Conservation (phyloP, 2,888 invertebrate genomes). For the Mamestra brassicae region DNA sequence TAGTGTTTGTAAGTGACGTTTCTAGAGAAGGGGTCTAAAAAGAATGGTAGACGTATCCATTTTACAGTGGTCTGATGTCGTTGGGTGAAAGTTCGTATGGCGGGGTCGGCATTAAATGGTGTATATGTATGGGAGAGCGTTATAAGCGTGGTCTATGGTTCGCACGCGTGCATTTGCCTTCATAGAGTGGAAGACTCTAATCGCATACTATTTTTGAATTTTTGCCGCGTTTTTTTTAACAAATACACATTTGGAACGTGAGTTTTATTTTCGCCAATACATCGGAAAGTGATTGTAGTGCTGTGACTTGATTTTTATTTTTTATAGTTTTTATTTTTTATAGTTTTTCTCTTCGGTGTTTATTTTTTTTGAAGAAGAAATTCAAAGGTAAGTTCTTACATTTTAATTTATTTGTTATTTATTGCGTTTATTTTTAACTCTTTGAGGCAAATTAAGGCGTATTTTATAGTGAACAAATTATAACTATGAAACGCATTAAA, state of each 20-base stretch:
- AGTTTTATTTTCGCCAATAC: constrained; percentile 63
- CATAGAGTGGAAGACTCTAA: constrained; percentile 68
- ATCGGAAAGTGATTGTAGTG: constrained; percentile 66
- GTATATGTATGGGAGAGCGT: constrained; percentile 67
- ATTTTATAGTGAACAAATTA: too few species aligned
- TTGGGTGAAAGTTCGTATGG: constrained; percentile 54
- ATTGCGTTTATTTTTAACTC: background rate
- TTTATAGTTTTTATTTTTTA: constrained; percentile 60
- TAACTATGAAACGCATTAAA: too few species aligned
- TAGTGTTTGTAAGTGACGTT: constrained; percentile 6
- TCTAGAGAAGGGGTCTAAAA: constrained; percentile 40
- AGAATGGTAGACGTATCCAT: constrained; percentile 41
- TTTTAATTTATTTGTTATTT: background rate
- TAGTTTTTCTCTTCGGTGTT: constrained; percentile 62
- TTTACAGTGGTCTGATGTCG: constrained; percentile 33
- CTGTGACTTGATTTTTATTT: constrained; percentile 59
- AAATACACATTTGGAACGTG: constrained; percentile 66
- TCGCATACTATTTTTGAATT: constrained; percentile 67
- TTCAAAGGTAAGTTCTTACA: constrained; percentile 67
- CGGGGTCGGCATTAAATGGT: constrained; percentile 59
- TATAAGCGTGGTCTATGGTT: constrained; percentile 71
- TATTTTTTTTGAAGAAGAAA: constrained; percentile 55
- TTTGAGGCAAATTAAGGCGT: too few species aligned
- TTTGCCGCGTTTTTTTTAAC: constrained; percentile 62
- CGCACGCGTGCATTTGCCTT: constrained; percentile 71